Evolutionary conservation across 2,888 invertebrate species (phyloP).

Genomic region (Euplexia lucipara): DNA sequence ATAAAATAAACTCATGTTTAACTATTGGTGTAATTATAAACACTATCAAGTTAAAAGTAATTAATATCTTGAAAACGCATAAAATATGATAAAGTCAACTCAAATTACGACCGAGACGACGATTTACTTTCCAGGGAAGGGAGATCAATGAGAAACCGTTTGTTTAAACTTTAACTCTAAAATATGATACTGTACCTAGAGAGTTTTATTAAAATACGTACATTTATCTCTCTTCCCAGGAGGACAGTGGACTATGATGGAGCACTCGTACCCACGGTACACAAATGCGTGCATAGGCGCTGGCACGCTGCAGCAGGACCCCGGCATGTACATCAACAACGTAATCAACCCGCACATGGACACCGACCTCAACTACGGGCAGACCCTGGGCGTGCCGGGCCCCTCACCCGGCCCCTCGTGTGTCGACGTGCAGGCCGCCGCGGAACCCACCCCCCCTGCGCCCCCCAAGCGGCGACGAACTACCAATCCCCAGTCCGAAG

Average conservation of each 20-base stretch:
- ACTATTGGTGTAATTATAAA: conserved; percentile 4
- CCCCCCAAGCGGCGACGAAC: conserved; percentile 93
- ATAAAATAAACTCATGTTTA: neutral
- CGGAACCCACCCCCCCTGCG: conserved; percentile 74
- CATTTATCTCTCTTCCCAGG: conserved; percentile 93
- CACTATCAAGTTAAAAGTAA: neutral
- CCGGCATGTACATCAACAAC: conserved; percentile 91
- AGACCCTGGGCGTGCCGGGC: conserved; percentile 79
- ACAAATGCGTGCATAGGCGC: conserved; percentile 92
- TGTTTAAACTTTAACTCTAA: conserved; percentile 58
- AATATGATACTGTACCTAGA: conserved; percentile 69
- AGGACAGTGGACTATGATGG: conserved; percentile 96
- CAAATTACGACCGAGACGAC: conserved; percentile 19
- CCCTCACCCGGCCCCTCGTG: conserved; percentile 83
- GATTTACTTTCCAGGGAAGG: conserved; percentile 88
- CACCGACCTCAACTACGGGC: conserved; percentile 83
- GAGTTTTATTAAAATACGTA: conserved; percentile 79
- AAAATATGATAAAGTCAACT: conserved; percentile 1
- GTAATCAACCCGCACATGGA: conserved; percentile 85
- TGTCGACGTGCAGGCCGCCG: conserved; percentile 75
- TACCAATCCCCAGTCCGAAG: conserved; percentile 95
- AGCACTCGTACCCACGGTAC: conserved; percentile 95
- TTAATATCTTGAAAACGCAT: neutral
- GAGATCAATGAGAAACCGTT: conserved; percentile 85
- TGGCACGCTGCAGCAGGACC: conserved; percentile 90